Evolutionary conservation across 2,113 vertebrate genomes (phyloP).

Genomic region (Rhinolophus sinicus): DNA sequence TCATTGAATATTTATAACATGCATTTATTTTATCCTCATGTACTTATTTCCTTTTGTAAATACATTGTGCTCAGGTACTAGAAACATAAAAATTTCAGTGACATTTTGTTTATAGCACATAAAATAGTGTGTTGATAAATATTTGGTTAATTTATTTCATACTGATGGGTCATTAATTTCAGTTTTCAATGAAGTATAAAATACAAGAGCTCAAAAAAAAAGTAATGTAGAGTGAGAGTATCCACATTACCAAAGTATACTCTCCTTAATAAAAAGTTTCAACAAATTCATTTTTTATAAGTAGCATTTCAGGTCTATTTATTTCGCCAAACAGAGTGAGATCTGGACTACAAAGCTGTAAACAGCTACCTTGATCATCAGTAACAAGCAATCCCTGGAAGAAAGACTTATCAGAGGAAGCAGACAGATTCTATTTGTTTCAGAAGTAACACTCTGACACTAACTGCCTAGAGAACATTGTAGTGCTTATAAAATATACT

Average conservation of each 20-base stretch:
- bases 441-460: background rate
- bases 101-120: constrained; percentile 23
- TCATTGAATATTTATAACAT: constrained; percentile 57
- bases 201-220: background rate
- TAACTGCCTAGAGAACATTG: background rate
- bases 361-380: background rate
- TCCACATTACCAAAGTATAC: background rate
- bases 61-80: background rate
- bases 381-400: background rate
- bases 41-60: constrained; percentile 46
- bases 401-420: background rate
- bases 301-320: background rate
- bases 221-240: background rate
- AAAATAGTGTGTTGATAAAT: constrained; percentile 39
- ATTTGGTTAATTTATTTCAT: constrained; percentile 46
- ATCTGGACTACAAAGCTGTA: background rate
- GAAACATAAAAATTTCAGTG: constrained; percentile 1
- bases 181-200: constrained; percentile 1
- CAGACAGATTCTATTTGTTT: background rate
- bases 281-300: background rate
- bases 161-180: background rate
- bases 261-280: background rate
- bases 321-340: background rate
- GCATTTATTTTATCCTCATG: background rate
- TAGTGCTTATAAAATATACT: background rate